phyloP scores from a whole-genome alignment of 1,140 invertebrate genomes.

The Hycleus cichorii region DNA sequence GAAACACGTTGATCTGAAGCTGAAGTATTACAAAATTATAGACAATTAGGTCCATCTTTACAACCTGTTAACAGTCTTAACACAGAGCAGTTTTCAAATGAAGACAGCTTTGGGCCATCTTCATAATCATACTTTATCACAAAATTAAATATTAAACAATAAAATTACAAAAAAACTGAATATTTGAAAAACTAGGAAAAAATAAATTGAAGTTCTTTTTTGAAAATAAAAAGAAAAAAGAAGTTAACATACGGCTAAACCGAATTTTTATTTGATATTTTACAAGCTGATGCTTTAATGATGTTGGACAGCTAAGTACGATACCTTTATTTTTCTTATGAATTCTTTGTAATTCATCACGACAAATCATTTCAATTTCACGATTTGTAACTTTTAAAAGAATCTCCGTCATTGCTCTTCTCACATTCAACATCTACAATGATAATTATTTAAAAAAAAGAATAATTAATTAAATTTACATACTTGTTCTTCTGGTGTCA shows the following conservation, averaged over 20 bases:
- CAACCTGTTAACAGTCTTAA: constrained; percentile 33
- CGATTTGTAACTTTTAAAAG: constrained; percentile 87
- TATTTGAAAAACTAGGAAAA: neutral
- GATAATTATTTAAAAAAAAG: constrained; percentile 15
- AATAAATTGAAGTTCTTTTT: neutral
- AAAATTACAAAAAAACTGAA: no score
- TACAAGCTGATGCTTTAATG: neutral
- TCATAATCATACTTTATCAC: no score
- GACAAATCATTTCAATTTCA: constrained; percentile 74
- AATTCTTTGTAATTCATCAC: constrained; percentile 61
- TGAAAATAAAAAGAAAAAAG: constrained; percentile 6
- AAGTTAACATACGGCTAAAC: constrained; percentile 2
- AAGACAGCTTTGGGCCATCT: neutral
- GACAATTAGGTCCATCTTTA: constrained; percentile 27
- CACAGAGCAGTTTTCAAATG: neutral
- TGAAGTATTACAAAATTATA: constrained; percentile 35
- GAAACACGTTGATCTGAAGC: constrained; percentile 35
- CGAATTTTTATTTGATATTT: constrained; percentile 3
- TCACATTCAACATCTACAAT: constrained; percentile 78
- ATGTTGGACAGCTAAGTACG: constrained; percentile 12
- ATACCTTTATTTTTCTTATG: constrained; percentile 38
- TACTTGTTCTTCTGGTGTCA: constrained; percentile 44
- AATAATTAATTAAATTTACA: constrained; percentile 10
- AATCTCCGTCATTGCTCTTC: constrained; percentile 82
- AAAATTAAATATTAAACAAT: no score